phyloP scores from a whole-genome alignment of 2,113 vertebrate genomes.

The Suncus etruscus region DNA sequence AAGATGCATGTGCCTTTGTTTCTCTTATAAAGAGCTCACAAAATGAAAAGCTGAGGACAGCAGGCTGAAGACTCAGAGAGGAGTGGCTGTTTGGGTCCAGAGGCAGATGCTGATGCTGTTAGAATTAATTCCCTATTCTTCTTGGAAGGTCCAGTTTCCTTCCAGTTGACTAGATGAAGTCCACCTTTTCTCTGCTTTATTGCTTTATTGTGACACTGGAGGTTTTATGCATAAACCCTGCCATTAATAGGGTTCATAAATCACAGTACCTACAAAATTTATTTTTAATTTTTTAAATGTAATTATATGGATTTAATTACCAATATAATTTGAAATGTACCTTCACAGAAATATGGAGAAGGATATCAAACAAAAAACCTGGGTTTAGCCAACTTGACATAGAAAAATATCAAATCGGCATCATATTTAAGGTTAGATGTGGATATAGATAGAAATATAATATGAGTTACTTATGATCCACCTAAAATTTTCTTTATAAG shows the following conservation, averaged over 20 bases:
- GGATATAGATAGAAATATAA: background rate
- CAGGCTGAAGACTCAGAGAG: background rate
- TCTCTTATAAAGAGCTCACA: background rate
- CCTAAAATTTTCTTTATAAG: background rate
- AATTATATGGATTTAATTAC: background rate
- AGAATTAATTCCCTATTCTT: background rate
- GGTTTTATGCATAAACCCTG: no score
- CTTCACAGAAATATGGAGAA: background rate
- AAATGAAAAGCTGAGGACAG: background rate
- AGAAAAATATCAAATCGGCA: background rate
- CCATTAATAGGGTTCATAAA: no score
- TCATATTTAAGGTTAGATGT: background rate
- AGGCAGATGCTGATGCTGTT: background rate
- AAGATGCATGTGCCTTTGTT: no score
- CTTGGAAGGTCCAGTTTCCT: background rate
- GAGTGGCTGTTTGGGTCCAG: background rate
- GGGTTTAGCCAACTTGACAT: background rate
- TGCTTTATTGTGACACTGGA: background rate
- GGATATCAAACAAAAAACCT: background rate
- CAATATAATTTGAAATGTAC: background rate
- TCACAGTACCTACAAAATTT: no score
- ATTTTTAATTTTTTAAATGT: background rate
- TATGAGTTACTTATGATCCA: background rate
- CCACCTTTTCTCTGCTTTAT: background rate
- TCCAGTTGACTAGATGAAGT: background rate